A percentile compares a stretch with the other conserved stretches of the same genome.
Evolutionary conservation across 2,113 vertebrate genomes (phyloP).

Genomic region (Astur gentilis): DNA sequence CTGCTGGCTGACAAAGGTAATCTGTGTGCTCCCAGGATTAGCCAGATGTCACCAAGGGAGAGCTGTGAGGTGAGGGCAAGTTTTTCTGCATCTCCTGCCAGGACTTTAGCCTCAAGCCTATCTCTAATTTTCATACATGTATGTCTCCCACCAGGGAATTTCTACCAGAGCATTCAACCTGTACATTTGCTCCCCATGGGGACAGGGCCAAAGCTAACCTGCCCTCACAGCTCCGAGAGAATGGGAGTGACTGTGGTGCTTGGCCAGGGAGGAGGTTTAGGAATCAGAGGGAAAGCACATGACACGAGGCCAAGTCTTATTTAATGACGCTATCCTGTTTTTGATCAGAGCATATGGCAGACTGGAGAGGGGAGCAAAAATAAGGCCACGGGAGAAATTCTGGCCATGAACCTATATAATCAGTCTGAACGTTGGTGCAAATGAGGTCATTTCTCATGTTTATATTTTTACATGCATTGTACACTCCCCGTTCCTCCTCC

Average conservation of each 20-base stretch:
- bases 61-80: neutral
- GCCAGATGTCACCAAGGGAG: neutral
- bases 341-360: neutral
- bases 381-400: neutral
- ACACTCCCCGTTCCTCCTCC: neutral
- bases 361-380: neutral
- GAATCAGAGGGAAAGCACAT: neutral
- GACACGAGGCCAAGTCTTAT: neutral
- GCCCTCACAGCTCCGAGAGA: neutral
- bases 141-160: neutral
- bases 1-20: neutral
- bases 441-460: slow-evolving; percentile 33
- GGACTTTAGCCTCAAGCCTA: neutral
- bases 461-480: neutral
- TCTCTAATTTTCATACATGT: neutral
- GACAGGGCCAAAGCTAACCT: neutral
- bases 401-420: neutral
- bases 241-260: neutral
- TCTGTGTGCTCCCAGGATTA: neutral
- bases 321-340: neutral
- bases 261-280: neutral
- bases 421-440: neutral
- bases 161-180: neutral
- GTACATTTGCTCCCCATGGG: accelerated
- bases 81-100: slow-evolving; percentile 21